phyloP scores from a whole-genome alignment of 2,113 vertebrate species.

The Takifugu flavidus region DNA sequence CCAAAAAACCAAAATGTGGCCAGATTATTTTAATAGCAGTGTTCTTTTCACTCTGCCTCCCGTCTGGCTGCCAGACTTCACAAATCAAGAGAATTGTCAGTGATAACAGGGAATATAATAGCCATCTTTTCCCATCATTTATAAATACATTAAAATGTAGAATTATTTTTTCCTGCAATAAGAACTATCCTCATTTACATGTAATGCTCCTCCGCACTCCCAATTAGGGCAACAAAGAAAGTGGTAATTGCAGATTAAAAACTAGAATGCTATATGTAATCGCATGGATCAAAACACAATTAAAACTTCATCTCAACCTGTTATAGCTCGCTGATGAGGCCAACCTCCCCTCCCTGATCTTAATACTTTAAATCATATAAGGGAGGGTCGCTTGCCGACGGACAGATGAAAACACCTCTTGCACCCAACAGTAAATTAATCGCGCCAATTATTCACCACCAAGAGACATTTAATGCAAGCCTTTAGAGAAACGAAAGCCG shows the following conservation, averaged over 20 bases:
- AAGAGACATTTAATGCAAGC: constrained; percentile 74
- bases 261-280: constrained; percentile 65
- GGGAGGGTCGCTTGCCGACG: constrained; percentile 62
- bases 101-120: constrained; percentile 40
- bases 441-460: constrained; percentile 75
- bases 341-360: constrained; percentile 42
- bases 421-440: constrained; percentile 78
- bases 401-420: constrained; percentile 71
- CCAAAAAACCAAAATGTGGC: too few relatives aligned
- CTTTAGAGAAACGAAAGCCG: constrained; percentile 75
- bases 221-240: constrained; percentile 69
- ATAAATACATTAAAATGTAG: constrained; percentile 1
- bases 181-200: constrained; percentile 56
- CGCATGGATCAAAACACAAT: constrained; percentile 76
- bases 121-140: constrained; percentile 18
- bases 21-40: too few relatives aligned
- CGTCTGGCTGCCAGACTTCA: constrained; percentile 38
- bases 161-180: constrained; percentile 33
- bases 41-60: too few relatives aligned
- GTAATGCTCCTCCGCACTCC: constrained; percentile 52
- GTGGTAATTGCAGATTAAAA: constrained; percentile 75
- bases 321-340: constrained; percentile 56
- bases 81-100: constrained; percentile 12
- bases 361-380: constrained; percentile 72
- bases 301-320: constrained; percentile 72